phyloP scores from a whole-genome alignment of 1,140 invertebrate species.

The Nautilus pompilius region DNA sequence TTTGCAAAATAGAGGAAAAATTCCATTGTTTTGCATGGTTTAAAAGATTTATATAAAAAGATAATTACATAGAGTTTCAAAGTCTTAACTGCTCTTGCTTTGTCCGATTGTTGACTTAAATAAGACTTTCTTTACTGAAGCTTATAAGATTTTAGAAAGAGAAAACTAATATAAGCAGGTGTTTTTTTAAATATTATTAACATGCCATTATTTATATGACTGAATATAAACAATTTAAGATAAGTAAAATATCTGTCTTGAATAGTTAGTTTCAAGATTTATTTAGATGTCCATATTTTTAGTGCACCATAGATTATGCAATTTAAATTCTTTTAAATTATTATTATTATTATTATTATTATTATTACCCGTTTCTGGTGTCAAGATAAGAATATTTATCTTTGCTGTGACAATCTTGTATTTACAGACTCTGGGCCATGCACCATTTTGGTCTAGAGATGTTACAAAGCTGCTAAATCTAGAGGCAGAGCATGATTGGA shows the following conservation, averaged over 20 bases:
- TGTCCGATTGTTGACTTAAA: no score
- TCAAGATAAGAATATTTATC: background rate
- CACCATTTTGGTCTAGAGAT: slow-evolving; percentile 43
- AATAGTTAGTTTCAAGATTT: background rate
- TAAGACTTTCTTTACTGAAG: no score
- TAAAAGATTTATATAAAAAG: no score
- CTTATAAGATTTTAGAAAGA: no score
- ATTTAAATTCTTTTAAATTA: background rate
- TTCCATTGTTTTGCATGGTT: no score
- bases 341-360: background rate
- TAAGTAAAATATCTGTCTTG: background rate
- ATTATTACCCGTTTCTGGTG: background rate
- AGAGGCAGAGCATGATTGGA: slow-evolving; percentile 36
- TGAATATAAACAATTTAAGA: no score
- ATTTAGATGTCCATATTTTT: background rate
- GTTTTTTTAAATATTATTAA: no score
- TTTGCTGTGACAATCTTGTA: background rate
- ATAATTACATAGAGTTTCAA: no score
- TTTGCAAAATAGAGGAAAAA: no score
- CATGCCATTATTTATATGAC: no score
- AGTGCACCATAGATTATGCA: background rate
- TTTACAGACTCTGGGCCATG: slow-evolving; percentile 40
- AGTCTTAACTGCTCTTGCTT: no score
- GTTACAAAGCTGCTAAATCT: slow-evolving; percentile 41
- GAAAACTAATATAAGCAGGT: no score